Evolutionary conservation across 2,113 vertebrate genomes (phyloP).

Genomic region (Sus scrofa): T2T-Sscrofa CM000822.6:50281501-50282000

Average conservation of each 20-base stretch:
- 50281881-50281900: constrained; percentile 79
- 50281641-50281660: constrained; percentile 24
- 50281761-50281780: neutral
- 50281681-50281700: constrained; percentile 57
- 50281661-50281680: neutral
- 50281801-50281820: constrained; percentile 76
- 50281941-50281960: constrained; percentile 52
- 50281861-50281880: constrained; percentile 77
- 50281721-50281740: constrained; percentile 49
- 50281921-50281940: constrained; percentile 68
- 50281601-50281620: constrained; percentile 46
- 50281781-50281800: constrained; percentile 35
- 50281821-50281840: constrained; percentile 53
- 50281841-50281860: constrained; percentile 42
- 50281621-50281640: constrained; percentile 51
- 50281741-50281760: constrained; percentile 55
- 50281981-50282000: constrained; percentile 42
- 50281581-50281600: constrained; percentile 47
- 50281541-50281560: constrained; percentile 39
- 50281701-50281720: constrained; percentile 15
- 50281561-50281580: constrained; percentile 61
- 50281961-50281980: constrained; percentile 45
- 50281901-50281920: constrained; percentile 13
- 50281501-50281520: constrained; percentile 58
- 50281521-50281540: constrained; percentile 51